Percentiles rank a stretch among this genome's conserved stretches.
Conservation (phyloP, 2,797 vertebrate genomes). For the Myotis planiceps region DNA sequence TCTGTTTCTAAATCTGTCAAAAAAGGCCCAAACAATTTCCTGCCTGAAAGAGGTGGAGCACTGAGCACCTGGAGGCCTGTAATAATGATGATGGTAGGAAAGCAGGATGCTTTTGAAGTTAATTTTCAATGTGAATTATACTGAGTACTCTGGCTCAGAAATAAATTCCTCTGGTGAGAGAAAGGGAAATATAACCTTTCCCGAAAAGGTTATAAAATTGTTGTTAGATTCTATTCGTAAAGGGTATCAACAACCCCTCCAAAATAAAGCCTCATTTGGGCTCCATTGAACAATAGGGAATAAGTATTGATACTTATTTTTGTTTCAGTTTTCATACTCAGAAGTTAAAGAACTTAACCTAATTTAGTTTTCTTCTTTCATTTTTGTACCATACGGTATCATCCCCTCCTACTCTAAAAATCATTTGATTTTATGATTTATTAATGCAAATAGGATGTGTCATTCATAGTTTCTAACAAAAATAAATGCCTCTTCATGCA, state of each 20-base stretch:
- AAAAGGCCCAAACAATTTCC: constrained; percentile 69
- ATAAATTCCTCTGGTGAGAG: constrained; percentile 60
- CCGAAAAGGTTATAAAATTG: constrained; percentile 67
- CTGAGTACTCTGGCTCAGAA: constrained; percentile 59
- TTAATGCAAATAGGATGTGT: background rate
- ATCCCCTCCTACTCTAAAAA: background rate
- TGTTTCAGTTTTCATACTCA: background rate
- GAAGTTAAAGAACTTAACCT: background rate
- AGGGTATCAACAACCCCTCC: background rate
- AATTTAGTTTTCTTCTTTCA: background rate
- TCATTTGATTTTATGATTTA: background rate
- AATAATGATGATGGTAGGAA: constrained; percentile 76
- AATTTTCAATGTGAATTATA: constrained; percentile 73
- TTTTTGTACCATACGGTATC: background rate
- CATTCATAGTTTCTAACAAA: background rate
- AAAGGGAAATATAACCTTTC: constrained; percentile 63
- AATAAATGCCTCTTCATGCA: background rate
- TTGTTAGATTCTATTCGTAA: constrained; percentile 58
- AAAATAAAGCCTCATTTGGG: background rate
- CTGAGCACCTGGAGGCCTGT: constrained; percentile 69
- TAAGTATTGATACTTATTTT: background rate
- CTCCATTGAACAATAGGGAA: background rate
- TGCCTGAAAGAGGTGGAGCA: constrained; percentile 60
- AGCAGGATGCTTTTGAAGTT: constrained; percentile 63
- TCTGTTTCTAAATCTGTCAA: constrained; percentile 65